phyloP scores from a whole-genome alignment of 2,888 invertebrate genomes.

The Byasa hedistus region DNA sequence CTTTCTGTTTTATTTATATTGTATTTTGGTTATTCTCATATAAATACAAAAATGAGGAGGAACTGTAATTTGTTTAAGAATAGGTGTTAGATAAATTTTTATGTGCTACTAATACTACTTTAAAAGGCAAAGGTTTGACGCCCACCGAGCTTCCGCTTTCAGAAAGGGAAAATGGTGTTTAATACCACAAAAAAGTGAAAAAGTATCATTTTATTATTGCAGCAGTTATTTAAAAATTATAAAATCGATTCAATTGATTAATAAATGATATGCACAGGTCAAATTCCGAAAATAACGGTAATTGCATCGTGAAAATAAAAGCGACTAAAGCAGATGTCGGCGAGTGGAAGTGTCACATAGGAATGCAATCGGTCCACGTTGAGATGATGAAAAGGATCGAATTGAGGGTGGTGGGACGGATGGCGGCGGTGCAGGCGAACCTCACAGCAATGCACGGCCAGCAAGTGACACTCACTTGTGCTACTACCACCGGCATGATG shows the following conservation, averaged over 20 bases:
- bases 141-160: too few relatives aligned
- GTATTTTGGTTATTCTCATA: too few relatives aligned
- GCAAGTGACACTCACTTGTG: slow-evolving; percentile 60
- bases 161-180: too few relatives aligned
- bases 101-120: too few relatives aligned
- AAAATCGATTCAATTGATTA: background rate
- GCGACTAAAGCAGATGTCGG: slow-evolving; percentile 58
- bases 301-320: slow-evolving; percentile 58
- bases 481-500: slow-evolving; percentile 54
- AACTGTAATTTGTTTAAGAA: too few relatives aligned
- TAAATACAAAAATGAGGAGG: too few relatives aligned
- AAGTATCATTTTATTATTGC: background rate
- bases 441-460: slow-evolving; percentile 53
- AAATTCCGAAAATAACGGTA: slow-evolving; percentile 46
- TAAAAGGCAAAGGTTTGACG: too few relatives aligned
- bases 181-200: too few relatives aligned
- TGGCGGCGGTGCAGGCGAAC: slow-evolving; percentile 60
- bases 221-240: background rate
- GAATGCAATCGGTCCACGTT: slow-evolving; percentile 49
- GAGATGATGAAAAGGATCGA: slow-evolving; percentile 57
- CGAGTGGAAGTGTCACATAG: slow-evolving; percentile 74
- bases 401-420: slow-evolving; percentile 55
- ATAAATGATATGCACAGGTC: background rate
- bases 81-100: too few relatives aligned
- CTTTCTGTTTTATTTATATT: too few relatives aligned